Conservation (phyloP, 2,888 invertebrate genomes). For the Auanema sp. region DNA sequence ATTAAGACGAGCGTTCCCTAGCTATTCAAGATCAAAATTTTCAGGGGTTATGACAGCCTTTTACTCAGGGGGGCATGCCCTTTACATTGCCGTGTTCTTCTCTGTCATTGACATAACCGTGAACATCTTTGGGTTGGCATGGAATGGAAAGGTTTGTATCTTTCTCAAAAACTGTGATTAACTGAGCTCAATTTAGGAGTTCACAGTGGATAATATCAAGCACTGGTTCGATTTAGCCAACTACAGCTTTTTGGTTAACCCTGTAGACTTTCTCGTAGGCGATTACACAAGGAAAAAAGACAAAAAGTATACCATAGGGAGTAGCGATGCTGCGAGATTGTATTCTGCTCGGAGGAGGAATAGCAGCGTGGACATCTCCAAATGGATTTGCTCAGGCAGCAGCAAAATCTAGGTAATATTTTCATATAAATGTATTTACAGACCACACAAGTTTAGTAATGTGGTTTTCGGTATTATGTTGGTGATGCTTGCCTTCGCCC, state of each 20-base stretch:
- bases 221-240: slow-evolving; percentile 60
- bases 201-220: slow-evolving; percentile 55
- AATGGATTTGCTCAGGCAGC: slow-evolving; percentile 52
- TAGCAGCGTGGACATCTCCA: slow-evolving; percentile 59
- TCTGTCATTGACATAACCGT: slow-evolving; percentile 40
- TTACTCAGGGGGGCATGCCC: slow-evolving; percentile 58
- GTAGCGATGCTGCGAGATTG: slow-evolving; percentile 55
- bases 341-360: slow-evolving; percentile 58
- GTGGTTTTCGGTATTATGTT: slow-evolving; percentile 55
- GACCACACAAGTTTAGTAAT: slow-evolving; percentile 22
- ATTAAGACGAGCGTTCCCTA: no score
- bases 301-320: slow-evolving; percentile 31
- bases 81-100: slow-evolving; percentile 50
- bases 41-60: slow-evolving; percentile 24
- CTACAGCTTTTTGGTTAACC: slow-evolving; percentile 57
- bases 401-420: slow-evolving; percentile 33
- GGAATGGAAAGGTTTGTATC: slow-evolving; percentile 35
- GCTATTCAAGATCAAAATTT: no score
- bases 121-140: slow-evolving; percentile 39
- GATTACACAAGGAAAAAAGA: background rate
- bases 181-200: slow-evolving; percentile 33
- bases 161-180: background rate
- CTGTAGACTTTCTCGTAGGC: slow-evolving; percentile 59
- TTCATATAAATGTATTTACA: background rate
- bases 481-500: slow-evolving; percentile 60